phyloP scores from a whole-genome alignment of 2,113 vertebrate genomes.

The Cinclus cinclus region DNA sequence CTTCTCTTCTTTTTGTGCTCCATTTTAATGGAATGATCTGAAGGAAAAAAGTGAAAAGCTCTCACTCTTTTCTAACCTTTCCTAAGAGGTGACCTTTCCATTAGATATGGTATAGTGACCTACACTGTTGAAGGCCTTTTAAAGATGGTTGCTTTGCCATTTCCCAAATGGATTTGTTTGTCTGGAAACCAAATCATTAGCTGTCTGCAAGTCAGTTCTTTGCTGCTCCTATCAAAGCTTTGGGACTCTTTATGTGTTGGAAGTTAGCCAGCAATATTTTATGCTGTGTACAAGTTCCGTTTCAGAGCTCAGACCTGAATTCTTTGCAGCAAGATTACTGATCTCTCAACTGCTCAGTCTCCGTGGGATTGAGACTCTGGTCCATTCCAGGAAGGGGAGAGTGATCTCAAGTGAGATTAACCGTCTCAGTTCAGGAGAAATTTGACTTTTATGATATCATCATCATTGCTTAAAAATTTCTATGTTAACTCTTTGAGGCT shows the following conservation, averaged over 20 bases:
- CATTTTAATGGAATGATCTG: constrained; percentile 25
- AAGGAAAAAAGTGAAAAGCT: constrained; percentile 20
- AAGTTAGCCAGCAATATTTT: constrained; percentile 47
- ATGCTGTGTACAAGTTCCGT: neutral
- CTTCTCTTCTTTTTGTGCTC: neutral
- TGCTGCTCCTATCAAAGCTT: constrained; percentile 35
- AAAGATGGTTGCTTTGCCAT: constrained; percentile 40
- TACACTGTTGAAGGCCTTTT: constrained; percentile 39
- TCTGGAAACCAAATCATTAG: constrained; percentile 61
- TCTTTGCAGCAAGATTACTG: constrained; percentile 36
- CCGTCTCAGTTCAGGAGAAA: neutral
- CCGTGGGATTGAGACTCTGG: neutral
- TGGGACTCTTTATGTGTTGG: constrained; percentile 29
- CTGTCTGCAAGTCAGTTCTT: constrained; percentile 25
- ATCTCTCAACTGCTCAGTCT: constrained; percentile 33
- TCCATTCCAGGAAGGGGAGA: neutral
- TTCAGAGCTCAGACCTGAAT: constrained; percentile 39
- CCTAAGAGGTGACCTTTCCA: constrained; percentile 50
- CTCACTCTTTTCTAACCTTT: constrained; percentile 47
- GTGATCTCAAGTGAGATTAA: constrained; percentile 18
- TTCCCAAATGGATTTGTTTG: constrained; percentile 59
- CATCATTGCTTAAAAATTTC: neutral
- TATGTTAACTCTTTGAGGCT: neutral
- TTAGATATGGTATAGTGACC: constrained; percentile 50
- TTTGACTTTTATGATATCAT: neutral